Conservation (phyloP, 1,140 invertebrate species). For the Lanistes nyassanus region DNA sequence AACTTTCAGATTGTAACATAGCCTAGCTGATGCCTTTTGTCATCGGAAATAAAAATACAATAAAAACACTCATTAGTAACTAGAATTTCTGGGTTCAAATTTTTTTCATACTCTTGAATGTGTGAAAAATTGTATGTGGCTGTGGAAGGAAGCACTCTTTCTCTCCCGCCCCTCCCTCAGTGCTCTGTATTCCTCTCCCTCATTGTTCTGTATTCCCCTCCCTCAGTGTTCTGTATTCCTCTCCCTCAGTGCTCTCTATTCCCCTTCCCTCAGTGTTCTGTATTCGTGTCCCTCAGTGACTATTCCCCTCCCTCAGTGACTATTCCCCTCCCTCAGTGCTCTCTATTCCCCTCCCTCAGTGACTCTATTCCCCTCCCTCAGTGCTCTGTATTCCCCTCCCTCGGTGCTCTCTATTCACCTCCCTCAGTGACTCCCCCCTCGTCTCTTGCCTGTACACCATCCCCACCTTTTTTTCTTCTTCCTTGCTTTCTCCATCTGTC, state of each 20-base stretch:
- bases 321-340: background rate
- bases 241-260: too few species aligned
- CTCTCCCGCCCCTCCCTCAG: background rate
- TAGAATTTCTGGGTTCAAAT: too few species aligned
- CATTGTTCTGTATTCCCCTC: background rate
- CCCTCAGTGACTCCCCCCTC: background rate
- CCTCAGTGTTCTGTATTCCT: too few species aligned
- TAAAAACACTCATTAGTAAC: too few species aligned
- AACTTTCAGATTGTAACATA: background rate
- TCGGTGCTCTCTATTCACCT: background rate
- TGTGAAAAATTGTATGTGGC: background rate
- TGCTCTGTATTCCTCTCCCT: background rate
- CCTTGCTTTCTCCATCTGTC: conserved; percentile 2
- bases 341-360: too few species aligned
- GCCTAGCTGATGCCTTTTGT: background rate
- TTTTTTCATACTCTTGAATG: too few species aligned
- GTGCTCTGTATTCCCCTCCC: background rate
- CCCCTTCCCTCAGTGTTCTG: too few species aligned
- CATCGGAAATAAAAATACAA: background rate
- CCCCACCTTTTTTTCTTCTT: background rate
- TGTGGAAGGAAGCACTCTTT: background rate
- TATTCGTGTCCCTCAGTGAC: background rate
- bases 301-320: background rate
- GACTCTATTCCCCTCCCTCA: too few species aligned
- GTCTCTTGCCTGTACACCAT: background rate